phyloP scores from a whole-genome alignment of 2,113 vertebrate genomes.

The Phalacrocorax carbo region DNA sequence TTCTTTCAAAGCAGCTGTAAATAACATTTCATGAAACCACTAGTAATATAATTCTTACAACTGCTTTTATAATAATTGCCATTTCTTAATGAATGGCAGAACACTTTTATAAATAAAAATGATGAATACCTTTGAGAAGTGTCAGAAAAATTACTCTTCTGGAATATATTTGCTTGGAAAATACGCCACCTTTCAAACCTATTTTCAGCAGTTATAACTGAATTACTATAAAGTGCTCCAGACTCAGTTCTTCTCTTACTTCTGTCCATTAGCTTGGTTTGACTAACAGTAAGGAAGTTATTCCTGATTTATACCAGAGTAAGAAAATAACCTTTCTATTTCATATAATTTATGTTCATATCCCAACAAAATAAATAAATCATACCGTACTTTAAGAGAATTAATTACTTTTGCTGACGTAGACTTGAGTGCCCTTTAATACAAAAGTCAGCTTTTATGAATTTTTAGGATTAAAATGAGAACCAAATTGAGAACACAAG shows the following conservation, averaged over 20 bases:
- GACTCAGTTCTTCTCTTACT: not conserved
- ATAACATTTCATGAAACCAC: not conserved
- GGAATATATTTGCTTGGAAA: not conserved
- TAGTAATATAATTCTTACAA: not conserved
- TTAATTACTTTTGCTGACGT: not conserved
- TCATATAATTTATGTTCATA: not conserved
- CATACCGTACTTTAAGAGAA: not conserved
- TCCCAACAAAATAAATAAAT: not conserved
- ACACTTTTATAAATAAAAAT: not conserved
- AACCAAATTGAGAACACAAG: not conserved
- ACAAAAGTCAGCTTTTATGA: not conserved
- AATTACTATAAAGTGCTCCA: not conserved
- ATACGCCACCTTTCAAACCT: not conserved
- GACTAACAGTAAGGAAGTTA: not conserved
- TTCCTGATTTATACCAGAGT: not conserved
- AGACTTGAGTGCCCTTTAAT: not conserved
- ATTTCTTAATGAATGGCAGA: not conserved
- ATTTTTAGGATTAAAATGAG: not conserved
- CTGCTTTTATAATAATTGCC: not conserved
- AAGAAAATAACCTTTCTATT: not conserved
- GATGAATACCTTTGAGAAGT: not conserved
- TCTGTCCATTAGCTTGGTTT: not conserved
- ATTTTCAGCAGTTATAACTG: not conserved
- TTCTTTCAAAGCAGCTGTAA: not conserved
- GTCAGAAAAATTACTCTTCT: not conserved